A percentile compares a stretch with the other conserved stretches of the same genome.
Evolutionary conservation across 2,113 vertebrate species (phyloP).

Genomic region (Lutjanus erythropterus): DNA sequence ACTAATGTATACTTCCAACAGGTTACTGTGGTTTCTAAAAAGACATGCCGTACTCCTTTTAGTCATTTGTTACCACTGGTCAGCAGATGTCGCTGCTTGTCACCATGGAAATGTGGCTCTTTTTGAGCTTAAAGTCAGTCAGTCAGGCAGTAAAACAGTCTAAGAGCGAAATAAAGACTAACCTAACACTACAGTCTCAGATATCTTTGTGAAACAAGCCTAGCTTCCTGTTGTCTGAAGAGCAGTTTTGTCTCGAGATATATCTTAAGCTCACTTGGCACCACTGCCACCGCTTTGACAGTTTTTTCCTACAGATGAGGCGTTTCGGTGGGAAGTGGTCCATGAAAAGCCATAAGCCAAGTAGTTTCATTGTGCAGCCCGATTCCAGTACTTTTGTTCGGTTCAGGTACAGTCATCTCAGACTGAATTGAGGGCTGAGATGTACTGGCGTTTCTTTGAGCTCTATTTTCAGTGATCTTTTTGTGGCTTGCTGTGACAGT

Average conservation of each 20-base stretch:
- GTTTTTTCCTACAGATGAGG: neutral
- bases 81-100: neutral
- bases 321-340: neutral
- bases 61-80: neutral
- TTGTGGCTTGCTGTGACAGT: neutral
- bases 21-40: neutral
- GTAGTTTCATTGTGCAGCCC: neutral
- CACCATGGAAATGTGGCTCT: constrained; percentile 1
- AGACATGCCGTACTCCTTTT: neutral
- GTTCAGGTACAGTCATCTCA: neutral
- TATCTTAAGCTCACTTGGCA: neutral
- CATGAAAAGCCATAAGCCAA: neutral
- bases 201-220: neutral
- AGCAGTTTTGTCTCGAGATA: neutral
- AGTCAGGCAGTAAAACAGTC: neutral
- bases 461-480: neutral
- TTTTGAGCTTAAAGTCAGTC: neutral
- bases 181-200: neutral
- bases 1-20: neutral
- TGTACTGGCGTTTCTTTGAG: neutral
- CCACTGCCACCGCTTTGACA: neutral
- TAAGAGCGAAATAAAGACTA: neutral
- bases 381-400: neutral
- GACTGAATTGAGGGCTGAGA: neutral
- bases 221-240: neutral